Conservation (phyloP, 1,140 invertebrate genomes). For the Bombus sibiricus region DNA sequence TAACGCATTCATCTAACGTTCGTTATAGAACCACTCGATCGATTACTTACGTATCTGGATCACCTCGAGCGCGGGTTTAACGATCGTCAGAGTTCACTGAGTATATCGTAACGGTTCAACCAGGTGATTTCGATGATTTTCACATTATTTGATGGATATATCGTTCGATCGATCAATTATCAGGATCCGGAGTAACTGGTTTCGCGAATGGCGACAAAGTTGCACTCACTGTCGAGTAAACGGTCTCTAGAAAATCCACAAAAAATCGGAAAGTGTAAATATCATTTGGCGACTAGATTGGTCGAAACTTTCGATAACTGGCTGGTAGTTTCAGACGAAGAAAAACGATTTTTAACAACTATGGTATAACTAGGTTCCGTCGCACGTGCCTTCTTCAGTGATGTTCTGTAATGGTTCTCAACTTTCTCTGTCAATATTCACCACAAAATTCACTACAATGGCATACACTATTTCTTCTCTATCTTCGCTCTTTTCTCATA, state of each 20-base stretch:
- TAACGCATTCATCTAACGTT: neutral
- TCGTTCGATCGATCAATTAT: neutral
- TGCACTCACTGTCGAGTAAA: neutral
- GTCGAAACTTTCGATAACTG: too few species aligned
- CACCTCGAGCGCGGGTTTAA: neutral
- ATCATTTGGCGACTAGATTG: neutral
- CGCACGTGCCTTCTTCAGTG: neutral
- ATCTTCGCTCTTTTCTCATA: neutral
- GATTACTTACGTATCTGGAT: conserved; percentile 14
- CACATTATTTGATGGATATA: neutral
- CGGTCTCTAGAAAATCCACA: neutral
- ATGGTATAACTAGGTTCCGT: too few species aligned
- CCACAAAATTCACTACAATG: neutral
- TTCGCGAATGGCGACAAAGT: too few species aligned
- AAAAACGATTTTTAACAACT: neutral
- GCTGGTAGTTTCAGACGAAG: too few species aligned
- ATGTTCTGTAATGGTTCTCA: neutral
- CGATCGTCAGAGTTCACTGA: neutral
- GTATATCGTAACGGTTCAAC: neutral
- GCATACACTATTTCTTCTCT: neutral
- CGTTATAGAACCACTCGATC: neutral
- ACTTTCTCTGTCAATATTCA: neutral
- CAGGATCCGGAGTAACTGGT: neutral
- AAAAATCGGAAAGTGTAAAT: neutral
- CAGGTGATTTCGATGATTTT: neutral